Base-by-base conservation (phyloP, 53 echinoderm and acorn worm species). In the Actinopyga echinites region DNA sequence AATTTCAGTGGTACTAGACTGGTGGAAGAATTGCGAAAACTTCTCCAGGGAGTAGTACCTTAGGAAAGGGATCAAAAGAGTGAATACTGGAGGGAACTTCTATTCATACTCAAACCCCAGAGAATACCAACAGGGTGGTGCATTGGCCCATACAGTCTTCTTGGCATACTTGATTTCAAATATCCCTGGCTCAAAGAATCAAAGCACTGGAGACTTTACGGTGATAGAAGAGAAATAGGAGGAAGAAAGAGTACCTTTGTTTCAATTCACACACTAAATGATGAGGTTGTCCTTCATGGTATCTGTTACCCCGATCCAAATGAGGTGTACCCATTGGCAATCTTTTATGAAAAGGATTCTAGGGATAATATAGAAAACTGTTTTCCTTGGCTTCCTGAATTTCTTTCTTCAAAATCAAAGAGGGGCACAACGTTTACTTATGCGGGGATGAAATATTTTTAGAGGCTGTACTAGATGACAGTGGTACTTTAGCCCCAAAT, bases 371-470 rank as follows among this genome's bases (percentile, higher is more conserved):
- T 88, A 13, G 92, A 79, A 30, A 79, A 79, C 59, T 35, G 55
- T 22, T 4, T 2, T 74, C 42, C 52, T 20, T 74, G 44, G 44
- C 74, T 69, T 23, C 32, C 30, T 69, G 37, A 30, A 19, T 69
- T 69, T 35, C 11, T 69, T 31, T 19, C 31, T 12, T n/a, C 40
- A 23, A 45, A 75, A 8, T 13, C 21, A 23, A 45, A 12, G 24
- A 75, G 6, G 75, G 15, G 22, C 25, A 75, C 30, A 10, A 7
- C n/a, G 42, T 89, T 49, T 90, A 87, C 57, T 38, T 93, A 5
- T 80, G 68, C 64, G 91, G 86, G 10, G 89, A 93, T 86, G 85
- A 90, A 60, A 91, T 93, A 88, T 83, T 93, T 37, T 59, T 93
- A 24, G 82, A 85, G 21, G 65, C 81, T 20, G 45, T 93, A 13